These are phyloP conservation scores for Lordiphosa clarofinis DNA, from an alignment of 1,140 invertebrate genomes.

Conservation along the genomic window DNA sequence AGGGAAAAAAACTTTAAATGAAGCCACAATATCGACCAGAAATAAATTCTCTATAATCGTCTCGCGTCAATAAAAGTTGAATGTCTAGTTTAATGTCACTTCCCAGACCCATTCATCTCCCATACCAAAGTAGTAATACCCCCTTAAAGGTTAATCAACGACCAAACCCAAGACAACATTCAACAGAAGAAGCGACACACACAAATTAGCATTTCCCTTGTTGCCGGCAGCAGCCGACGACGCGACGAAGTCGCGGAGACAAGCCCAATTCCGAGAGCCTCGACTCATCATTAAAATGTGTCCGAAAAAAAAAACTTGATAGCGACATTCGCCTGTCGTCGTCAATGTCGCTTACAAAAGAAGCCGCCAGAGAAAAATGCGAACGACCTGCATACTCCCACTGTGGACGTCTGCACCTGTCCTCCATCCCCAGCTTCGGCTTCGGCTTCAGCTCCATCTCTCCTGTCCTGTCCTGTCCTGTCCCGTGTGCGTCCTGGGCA, in stretches of 20 bases:
- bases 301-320: conserved; percentile 68
- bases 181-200: conserved; percentile 60
- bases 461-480: conserved; percentile 37
- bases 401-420: conserved; percentile 49
- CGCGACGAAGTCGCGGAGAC: conserved; percentile 11
- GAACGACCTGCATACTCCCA: conserved; percentile 72
- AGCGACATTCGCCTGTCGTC: conserved; percentile 67
- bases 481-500: conserved; percentile 61
- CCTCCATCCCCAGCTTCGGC: conserved; percentile 24
- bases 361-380: conserved; percentile 66
- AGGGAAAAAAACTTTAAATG: no score
- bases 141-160: conserved; percentile 30
- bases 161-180: conserved; percentile 26
- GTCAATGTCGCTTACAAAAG: conserved; percentile 67
- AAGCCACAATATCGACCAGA: no score
- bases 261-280: conserved; percentile 54
- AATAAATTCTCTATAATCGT: no score
- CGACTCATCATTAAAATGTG: conserved; percentile 77
- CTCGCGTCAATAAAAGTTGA: not conserved
- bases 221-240: conserved; percentile 31
- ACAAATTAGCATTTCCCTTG: conserved; percentile 77
- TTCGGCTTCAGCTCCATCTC: conserved; percentile 10
- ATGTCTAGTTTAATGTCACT: not conserved
- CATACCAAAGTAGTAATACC: conserved; percentile 24
- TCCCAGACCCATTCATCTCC: conserved; percentile 1